Conservation (phyloP, 1,140 invertebrate species). For the Cephus cinctus region DNA sequence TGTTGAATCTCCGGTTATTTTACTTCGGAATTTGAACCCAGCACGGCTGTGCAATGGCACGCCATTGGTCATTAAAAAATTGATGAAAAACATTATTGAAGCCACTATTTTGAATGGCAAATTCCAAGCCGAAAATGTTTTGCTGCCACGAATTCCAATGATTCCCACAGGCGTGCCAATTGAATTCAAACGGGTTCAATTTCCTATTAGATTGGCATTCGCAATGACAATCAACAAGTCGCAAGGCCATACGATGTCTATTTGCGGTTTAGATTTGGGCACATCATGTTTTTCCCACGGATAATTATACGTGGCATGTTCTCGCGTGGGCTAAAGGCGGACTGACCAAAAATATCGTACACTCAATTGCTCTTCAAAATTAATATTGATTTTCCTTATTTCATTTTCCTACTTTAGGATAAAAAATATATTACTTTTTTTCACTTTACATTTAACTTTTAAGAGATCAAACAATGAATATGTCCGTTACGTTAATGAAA, state of each 20-base stretch:
- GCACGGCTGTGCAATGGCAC: constrained; percentile 52
- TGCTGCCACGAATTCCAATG: constrained; percentile 46
- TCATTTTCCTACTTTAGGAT: no score
- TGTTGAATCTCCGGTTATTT: constrained; percentile 34
- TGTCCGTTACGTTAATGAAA: no score
- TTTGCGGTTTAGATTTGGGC: no score
- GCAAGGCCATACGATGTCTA: constrained; percentile 52
- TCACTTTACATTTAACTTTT: no score
- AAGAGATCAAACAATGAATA: no score
- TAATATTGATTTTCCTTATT: no score
- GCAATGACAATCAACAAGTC: constrained; percentile 59
- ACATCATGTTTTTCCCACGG: no score
- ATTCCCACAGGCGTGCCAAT: constrained; percentile 43
- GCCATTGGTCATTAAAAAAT: constrained; percentile 42
- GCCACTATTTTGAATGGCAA: constrained; percentile 44
- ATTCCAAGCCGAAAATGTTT: constrained; percentile 40
- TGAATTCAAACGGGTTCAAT: constrained; percentile 51
- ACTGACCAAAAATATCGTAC: no score
- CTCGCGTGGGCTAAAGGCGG: no score
- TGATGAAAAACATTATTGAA: constrained; percentile 44
- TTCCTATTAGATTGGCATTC: constrained; percentile 54
- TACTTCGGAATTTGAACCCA: constrained; percentile 46
- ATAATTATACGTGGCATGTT: no score
- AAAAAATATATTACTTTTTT: no score
- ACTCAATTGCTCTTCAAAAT: no score